phyloP scores from a whole-genome alignment of 2,888 invertebrate species.

The Chrysotoxum bicinctum region DNA sequence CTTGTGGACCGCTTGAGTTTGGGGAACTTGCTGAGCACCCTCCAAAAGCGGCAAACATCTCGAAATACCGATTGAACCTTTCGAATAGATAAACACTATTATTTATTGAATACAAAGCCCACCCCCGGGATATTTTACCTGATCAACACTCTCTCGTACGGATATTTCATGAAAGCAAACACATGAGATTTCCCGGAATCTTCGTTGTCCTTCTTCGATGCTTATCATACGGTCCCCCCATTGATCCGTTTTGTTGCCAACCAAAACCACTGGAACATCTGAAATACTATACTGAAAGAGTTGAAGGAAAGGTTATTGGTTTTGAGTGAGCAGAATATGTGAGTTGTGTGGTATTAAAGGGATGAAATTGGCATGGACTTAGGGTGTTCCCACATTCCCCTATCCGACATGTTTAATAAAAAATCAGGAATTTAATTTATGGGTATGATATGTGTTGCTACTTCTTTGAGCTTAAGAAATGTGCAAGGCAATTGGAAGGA shows the following conservation, averaged over 20 bases:
- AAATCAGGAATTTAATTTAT: slow-evolving; percentile 61
- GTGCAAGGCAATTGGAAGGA: background rate
- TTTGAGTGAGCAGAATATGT: background rate
- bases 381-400: background rate
- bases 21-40: slow-evolving; percentile 87
- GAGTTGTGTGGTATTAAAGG: background rate
- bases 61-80: slow-evolving; percentile 89
- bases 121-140: slow-evolving; percentile 82
- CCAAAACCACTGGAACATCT: slow-evolving; percentile 90
- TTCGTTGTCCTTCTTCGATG: slow-evolving; percentile 87
- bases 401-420: slow-evolving; percentile 15
- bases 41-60: slow-evolving; percentile 89
- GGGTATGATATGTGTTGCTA: background rate
- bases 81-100: slow-evolving; percentile 14
- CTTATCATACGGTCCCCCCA: slow-evolving; percentile 91
- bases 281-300: slow-evolving; percentile 83
- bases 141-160: slow-evolving; percentile 91
- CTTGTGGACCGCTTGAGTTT: slow-evolving; percentile 85
- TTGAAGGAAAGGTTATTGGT: background rate
- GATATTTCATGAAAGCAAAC: slow-evolving; percentile 93
- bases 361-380: background rate
- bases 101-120: slow-evolving; percentile 14
- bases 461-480: background rate
- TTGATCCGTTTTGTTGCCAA: slow-evolving; percentile 92
- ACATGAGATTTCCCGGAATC: slow-evolving; percentile 90